phyloP scores from a whole-genome alignment of 2,797 vertebrate species.

The Salmo trutta region DNA sequence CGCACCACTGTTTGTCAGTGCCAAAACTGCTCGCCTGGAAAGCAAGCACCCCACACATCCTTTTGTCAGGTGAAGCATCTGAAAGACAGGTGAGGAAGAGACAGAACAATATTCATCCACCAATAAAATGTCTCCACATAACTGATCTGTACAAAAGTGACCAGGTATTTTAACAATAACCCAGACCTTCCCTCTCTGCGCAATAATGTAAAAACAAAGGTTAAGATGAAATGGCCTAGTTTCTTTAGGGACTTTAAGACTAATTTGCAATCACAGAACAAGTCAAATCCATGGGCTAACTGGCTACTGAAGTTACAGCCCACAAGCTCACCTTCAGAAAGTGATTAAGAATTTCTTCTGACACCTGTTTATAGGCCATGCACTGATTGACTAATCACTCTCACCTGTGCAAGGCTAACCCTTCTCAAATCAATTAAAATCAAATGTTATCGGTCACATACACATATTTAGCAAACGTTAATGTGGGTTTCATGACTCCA shows the following conservation, averaged over 20 bases:
- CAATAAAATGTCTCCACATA: neutral
- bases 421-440: too few relatives aligned
- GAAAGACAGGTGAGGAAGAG: constrained; percentile 27
- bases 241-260: neutral
- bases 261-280: neutral
- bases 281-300: neutral
- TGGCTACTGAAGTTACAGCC: neutral
- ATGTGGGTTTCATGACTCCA: too few relatives aligned
- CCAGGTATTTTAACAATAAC: too few relatives aligned
- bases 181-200: too few relatives aligned
- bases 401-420: neutral
- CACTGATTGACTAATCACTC: neutral
- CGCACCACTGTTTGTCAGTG: constrained; percentile 42
- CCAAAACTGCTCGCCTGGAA: constrained; percentile 43
- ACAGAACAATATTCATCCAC: neutral
- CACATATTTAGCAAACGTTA: too few relatives aligned
- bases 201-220: neutral
- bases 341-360: neutral
- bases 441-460: too few relatives aligned
- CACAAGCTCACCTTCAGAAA: neutral
- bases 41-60: constrained; percentile 55
- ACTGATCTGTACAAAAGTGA: too few relatives aligned
- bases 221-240: neutral
- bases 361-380: neutral
- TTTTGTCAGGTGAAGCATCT: constrained; percentile 71